These are phyloP conservation scores for Leptobrachium leishanense DNA, from an alignment of 2,113 vertebrate species.

Conservation along the genomic window DNA sequence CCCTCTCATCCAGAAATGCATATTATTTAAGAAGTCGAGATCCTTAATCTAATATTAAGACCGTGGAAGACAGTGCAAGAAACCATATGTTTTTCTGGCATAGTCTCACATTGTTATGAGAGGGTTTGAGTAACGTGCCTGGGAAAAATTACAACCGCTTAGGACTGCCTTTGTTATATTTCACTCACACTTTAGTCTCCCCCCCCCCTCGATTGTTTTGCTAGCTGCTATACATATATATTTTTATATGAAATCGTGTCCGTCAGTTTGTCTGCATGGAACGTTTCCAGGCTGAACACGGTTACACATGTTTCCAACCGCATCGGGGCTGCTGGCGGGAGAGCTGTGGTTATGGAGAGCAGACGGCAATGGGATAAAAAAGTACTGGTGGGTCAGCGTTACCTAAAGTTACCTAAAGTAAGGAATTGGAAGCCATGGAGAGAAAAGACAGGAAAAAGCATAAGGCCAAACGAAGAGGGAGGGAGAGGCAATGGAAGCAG, in stretches of 20 bases:
- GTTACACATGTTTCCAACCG: background rate
- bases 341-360: background rate
- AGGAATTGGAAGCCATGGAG: too few species aligned
- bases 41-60: background rate
- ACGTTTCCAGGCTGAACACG: background rate
- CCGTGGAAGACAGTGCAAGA: constrained; percentile 52
- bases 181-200: background rate
- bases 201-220: background rate
- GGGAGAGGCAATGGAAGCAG: too few species aligned
- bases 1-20: background rate
- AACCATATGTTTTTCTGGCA: background rate
- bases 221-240: background rate
- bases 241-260: background rate
- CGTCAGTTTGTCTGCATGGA: background rate
- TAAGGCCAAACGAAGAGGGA: too few species aligned
- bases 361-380: too few species aligned
- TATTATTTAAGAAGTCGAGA: background rate
- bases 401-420: too few species aligned
- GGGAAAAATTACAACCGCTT: background rate
- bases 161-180: background rate
- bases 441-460: too few species aligned
- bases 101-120: background rate
- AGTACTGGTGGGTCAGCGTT: too few species aligned
- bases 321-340: background rate
- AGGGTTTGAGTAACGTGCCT: background rate